A percentile compares a stretch with the other conserved stretches of the same genome.
Conservation (phyloP, 2,113 vertebrate genomes). For the Oxyruncus cristatus region DNA sequence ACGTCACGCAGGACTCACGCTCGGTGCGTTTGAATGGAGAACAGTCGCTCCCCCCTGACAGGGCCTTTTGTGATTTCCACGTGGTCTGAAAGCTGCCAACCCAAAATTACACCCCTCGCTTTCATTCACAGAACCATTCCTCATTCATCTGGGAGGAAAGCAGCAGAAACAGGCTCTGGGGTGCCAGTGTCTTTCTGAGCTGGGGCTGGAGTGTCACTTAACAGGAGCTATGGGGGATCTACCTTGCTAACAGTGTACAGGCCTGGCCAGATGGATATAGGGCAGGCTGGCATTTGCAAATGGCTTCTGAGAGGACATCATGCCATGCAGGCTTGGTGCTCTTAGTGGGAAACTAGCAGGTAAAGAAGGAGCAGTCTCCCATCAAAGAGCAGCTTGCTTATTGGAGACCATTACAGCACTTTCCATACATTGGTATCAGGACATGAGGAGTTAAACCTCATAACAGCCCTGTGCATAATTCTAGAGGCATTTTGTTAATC, state of each 20-base stretch:
- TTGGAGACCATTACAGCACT: not conserved
- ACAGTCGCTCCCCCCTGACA: not conserved
- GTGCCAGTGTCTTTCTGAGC: not conserved
- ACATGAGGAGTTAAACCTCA: not conserved
- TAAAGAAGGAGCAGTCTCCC: not conserved
- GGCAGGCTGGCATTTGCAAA: not conserved
- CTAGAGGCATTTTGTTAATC: constrained; percentile 16
- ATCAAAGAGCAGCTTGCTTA: not conserved
- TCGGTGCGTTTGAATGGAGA: rapidly evolving
- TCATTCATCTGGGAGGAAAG: not conserved
- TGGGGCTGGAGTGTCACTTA: not conserved
- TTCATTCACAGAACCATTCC: not conserved
- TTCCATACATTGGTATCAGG: not conserved
- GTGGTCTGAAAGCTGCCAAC: not conserved
- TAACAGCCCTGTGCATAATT: not conserved
- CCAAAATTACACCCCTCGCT: not conserved
- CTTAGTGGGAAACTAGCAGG: not conserved
- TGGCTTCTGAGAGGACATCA: not conserved
- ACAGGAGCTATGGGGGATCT: not conserved
- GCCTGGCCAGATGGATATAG: not conserved
- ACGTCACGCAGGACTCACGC: not conserved
- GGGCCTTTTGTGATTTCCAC: not conserved
- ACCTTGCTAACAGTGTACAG: not conserved
- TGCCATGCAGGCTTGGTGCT: not conserved
- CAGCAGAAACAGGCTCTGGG: rapidly evolving